Percentiles rank a stretch among this genome's conserved stretches.
phyloP scores from a whole-genome alignment of 1,140 invertebrate genomes.

The Nephila pilipes region DNA sequence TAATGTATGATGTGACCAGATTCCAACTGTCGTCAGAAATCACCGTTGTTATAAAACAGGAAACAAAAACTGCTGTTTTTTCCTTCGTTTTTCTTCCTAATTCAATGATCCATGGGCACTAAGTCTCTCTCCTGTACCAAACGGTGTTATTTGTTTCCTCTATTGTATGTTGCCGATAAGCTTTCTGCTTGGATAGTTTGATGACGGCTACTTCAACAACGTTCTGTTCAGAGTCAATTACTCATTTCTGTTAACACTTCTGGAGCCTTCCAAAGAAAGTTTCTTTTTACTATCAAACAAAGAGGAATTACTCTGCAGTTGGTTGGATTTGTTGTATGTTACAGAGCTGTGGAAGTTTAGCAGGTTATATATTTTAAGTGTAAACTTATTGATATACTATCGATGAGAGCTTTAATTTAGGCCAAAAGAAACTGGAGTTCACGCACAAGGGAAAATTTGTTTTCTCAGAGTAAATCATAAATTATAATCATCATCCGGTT shows the following conservation, averaged over 20 bases:
- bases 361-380: too few species aligned
- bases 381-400: too few species aligned
- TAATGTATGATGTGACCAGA: background rate
- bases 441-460: too few species aligned
- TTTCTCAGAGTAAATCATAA: too few species aligned
- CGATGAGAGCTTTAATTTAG: too few species aligned
- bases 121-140: background rate
- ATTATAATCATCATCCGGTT: too few species aligned
- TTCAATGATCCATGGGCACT: background rate
- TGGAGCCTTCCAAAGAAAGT: background rate
- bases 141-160: background rate
- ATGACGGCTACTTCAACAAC: background rate
- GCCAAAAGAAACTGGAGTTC: too few species aligned
- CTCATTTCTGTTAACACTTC: background rate
- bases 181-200: constrained; percentile 19
- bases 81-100: background rate
- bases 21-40: background rate
- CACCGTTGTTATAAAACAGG: background rate
- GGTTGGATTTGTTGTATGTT: too few species aligned
- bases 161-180: constrained; percentile 1
- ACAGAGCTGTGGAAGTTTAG: too few species aligned
- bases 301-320: too few species aligned
- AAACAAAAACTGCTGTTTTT: background rate
- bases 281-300: background rate
- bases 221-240: background rate